These are phyloP conservation scores for Lasioglossum marginatum DNA, from an alignment of 2,888 invertebrate genomes.

Conservation along the genomic window DNA sequence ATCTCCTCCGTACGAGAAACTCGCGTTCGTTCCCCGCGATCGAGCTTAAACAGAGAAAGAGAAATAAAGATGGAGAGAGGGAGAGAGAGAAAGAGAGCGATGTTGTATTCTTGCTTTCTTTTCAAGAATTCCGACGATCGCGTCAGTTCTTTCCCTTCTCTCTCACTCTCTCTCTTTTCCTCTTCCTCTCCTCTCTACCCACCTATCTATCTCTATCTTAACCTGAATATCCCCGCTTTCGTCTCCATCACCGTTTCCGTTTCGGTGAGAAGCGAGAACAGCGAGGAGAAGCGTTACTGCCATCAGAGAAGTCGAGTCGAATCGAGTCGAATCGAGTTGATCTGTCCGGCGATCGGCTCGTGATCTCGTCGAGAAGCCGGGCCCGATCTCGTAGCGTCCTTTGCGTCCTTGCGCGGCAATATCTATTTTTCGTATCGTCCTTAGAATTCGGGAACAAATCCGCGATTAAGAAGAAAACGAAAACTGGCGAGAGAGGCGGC, in stretches of 20 bases:
- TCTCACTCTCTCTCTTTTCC: not conserved
- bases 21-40: conserved; percentile 39
- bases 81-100: not conserved
- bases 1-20: conserved; percentile 31
- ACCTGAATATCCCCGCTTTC: not conserved
- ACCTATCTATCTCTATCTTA: not conserved
- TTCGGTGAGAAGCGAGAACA: conserved; percentile 7
- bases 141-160: not conserved
- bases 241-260: conserved; percentile 3
- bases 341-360: not conserved
- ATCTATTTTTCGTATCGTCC: conserved; percentile 47
- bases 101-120: not conserved
- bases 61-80: not conserved
- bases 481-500: not conserved
- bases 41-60: conserved; percentile 37
- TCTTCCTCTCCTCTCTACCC: not conserved
- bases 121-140: not conserved
- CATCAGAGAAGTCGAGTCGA: not conserved
- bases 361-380: conserved; percentile 11
- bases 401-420: conserved; percentile 18
- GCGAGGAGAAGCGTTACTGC: conserved; percentile 25
- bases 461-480: conserved; percentile 17
- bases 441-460: conserved; percentile 35
- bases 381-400: conserved; percentile 30
- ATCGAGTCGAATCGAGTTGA: not conserved